Evolutionary conservation across 2,113 vertebrate genomes (phyloP).

Genomic region (Myiozetetes cayanensis): DNA sequence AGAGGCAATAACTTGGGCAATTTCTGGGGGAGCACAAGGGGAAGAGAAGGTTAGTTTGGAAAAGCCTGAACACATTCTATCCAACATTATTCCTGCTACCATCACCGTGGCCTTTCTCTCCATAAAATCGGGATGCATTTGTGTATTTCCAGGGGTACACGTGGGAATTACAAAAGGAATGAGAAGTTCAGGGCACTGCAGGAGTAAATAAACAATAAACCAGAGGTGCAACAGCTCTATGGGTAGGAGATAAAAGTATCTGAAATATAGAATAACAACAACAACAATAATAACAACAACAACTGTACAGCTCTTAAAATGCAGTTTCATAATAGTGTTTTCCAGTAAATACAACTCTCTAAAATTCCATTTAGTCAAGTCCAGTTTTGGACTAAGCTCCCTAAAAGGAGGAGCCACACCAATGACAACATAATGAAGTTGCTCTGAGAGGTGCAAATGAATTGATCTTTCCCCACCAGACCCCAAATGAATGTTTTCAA

Average conservation of each 20-base stretch:
- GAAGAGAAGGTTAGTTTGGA: neutral
- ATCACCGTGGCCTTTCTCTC: neutral
- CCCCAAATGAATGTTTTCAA: neutral
- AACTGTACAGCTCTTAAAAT: neutral
- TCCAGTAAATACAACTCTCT: neutral
- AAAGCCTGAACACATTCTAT: neutral
- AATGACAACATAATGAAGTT: neutral
- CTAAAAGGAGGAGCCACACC: neutral
- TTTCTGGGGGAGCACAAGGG: slow-evolving; percentile 62
- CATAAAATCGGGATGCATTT: neutral
- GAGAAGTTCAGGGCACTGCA: neutral
- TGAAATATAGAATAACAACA: neutral
- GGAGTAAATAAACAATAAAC: neutral
- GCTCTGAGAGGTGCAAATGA: neutral
- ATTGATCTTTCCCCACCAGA: neutral
- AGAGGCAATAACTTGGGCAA: slow-evolving; percentile 95
- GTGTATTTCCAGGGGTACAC: neutral
- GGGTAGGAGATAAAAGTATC: neutral
- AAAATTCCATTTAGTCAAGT: neutral
- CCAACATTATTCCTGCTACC: neutral
- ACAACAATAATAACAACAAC: neutral
- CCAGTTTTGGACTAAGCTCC: neutral
- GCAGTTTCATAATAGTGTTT: neutral
- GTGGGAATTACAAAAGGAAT: neutral
- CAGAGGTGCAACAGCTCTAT: neutral